Percentiles rank a stretch among this genome's conserved stretches.
phyloP scores from a whole-genome alignment of 2,113 vertebrate species.

The Podiceps cristatus region DNA sequence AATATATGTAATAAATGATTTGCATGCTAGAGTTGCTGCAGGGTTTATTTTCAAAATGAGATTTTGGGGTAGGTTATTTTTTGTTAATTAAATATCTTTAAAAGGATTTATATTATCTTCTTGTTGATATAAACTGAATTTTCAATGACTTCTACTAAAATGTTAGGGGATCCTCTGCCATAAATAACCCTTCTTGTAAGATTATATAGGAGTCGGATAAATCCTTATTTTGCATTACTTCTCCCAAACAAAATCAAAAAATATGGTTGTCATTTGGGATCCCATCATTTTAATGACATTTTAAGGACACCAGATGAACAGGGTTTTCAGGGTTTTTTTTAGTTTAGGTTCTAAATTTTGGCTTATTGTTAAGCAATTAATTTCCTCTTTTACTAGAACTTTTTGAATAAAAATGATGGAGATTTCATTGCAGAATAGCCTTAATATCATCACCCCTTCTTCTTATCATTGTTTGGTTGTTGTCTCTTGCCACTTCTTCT shows the following conservation, averaged over 20 bases:
- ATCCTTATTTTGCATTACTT: slow-evolving; percentile 52
- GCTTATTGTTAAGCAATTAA: background rate
- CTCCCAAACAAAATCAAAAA: slow-evolving; percentile 57
- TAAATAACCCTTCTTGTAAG: slow-evolving; percentile 62
- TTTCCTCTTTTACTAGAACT: background rate
- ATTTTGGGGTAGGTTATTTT: slow-evolving; percentile 37
- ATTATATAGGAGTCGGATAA: slow-evolving; percentile 47
- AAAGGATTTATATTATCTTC: slow-evolving; percentile 71
- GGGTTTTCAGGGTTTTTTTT: slow-evolving; percentile 1
- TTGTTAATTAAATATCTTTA: slow-evolving; percentile 71
- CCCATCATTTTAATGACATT: slow-evolving; percentile 47
- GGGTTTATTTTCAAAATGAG: slow-evolving; percentile 72
- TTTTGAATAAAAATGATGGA: background rate
- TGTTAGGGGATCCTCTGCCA: slow-evolving; percentile 36
- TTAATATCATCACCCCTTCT: background rate
- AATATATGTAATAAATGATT: slow-evolving; percentile 62
- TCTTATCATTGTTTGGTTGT: background rate
- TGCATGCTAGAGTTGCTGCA: slow-evolving; percentile 36
- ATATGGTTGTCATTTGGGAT: slow-evolving; percentile 10
- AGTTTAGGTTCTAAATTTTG: background rate
- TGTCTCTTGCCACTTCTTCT: background rate
- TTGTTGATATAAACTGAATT: slow-evolving; percentile 69
- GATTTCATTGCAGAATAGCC: background rate
- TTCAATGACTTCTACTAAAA: slow-evolving; percentile 68
- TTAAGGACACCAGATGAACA: slow-evolving; percentile 46